Conservation (phyloP, 2,888 invertebrate genomes). For the Papilio gigon region DNA sequence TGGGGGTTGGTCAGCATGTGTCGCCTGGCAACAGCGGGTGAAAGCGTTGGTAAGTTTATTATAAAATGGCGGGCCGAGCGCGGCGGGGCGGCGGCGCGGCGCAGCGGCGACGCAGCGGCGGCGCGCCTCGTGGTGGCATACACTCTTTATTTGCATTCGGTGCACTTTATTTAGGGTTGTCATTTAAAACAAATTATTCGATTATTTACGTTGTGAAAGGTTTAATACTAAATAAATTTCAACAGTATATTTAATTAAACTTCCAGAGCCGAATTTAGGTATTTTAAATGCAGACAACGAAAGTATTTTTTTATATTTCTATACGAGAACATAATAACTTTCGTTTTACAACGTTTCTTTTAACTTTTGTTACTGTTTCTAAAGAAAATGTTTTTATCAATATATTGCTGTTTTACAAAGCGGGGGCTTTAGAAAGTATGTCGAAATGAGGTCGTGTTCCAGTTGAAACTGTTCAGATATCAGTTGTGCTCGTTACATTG, state of each 20-base stretch:
- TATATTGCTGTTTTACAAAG: background rate
- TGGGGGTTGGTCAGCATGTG: background rate
- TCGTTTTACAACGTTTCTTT: too few relatives aligned
- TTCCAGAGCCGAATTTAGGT: too few relatives aligned
- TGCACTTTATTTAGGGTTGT: conserved; percentile 34
- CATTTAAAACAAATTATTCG: background rate
- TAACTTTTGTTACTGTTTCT: background rate
- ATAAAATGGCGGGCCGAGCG: conserved; percentile 17
- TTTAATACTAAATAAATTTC: too few relatives aligned
- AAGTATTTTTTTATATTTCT: too few relatives aligned
- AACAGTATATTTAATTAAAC: too few relatives aligned
- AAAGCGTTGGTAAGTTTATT: conserved; percentile 33
- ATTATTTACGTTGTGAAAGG: too few relatives aligned
- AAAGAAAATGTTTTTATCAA: background rate
- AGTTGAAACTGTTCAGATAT: conserved; percentile 11
- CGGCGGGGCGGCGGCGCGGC: conserved; percentile 27
- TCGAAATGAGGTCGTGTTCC: conserved; percentile 11
- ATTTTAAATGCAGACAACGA: too few relatives aligned
- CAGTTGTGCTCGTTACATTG: background rate
- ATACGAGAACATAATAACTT: too few relatives aligned
- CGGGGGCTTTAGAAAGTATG: conserved; percentile 1
- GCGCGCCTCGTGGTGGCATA: conserved; percentile 34
- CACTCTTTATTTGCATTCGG: conserved; percentile 39
- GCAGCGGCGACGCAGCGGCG: too few relatives aligned
- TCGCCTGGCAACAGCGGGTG: conserved; percentile 25